A percentile compares a stretch with the other conserved stretches of the same genome.
Evolutionary conservation across 2,113 vertebrate species (phyloP).

Genomic region (Crypturellus undulatus): DNA sequence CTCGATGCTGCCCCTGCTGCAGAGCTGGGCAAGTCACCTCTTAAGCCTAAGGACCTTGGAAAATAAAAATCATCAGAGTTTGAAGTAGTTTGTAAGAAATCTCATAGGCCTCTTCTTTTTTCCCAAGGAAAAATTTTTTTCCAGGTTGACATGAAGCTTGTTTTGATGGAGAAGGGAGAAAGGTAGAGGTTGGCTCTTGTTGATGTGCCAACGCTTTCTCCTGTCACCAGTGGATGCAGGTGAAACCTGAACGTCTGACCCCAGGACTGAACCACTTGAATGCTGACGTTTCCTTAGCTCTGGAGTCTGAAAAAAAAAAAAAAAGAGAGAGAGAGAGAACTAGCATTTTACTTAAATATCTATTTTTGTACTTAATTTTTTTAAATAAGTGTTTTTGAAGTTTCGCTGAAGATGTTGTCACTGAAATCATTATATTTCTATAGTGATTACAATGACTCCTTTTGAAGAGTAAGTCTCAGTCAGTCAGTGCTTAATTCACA

Average conservation of each 20-base stretch:
- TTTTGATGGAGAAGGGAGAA: not conserved
- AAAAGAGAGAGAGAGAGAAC: not conserved
- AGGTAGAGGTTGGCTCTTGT: not conserved
- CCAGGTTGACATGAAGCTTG: not conserved
- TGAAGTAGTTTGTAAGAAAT: not conserved
- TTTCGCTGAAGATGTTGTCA: constrained; percentile 62
- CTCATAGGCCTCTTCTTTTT: not conserved
- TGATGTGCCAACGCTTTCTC: not conserved
- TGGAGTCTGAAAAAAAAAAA: not conserved
- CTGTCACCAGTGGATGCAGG: rapidly evolving
- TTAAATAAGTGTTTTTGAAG: constrained; percentile 1
- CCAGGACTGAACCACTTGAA: not conserved
- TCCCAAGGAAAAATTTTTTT: not conserved
- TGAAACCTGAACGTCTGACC: not conserved
- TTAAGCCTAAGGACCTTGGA: not conserved
- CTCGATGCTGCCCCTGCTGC: not conserved
- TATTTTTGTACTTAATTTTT: not conserved
- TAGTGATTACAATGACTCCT: constrained; percentile 66
- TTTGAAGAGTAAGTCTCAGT: constrained; percentile 58
- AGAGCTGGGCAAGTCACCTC: not conserved
- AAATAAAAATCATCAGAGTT: not conserved
- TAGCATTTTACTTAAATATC: constrained; percentile 6
- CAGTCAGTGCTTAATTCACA: constrained; percentile 68
- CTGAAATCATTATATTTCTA: constrained; percentile 55
- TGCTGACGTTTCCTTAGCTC: not conserved